Percentiles rank a stretch among this genome's conserved stretches.
Evolutionary conservation across 1,140 invertebrate genomes (phyloP).

Genomic region (Bombyx mandarina): DNA sequence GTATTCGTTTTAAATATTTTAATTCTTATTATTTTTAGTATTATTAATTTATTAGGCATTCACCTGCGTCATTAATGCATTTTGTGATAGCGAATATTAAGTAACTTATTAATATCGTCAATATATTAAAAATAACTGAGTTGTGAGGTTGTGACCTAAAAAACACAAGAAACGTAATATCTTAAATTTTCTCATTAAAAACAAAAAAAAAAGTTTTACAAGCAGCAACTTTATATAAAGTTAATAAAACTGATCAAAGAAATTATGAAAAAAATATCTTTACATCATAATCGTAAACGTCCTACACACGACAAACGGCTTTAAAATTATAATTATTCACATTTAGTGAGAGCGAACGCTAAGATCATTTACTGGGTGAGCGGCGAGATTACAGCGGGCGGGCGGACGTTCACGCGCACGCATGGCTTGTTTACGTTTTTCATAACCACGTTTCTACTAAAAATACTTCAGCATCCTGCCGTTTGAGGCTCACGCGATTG

Average conservation of each 20-base stretch:
- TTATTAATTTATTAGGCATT: too few relatives aligned
- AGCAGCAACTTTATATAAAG: conserved; percentile 4
- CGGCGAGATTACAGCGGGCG: conserved; percentile 23
- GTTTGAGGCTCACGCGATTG: conserved; percentile 63
- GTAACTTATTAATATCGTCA: too few relatives aligned
- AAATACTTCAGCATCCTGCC: conserved; percentile 67
- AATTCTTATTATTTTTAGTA: too few relatives aligned
- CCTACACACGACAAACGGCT: conserved; percentile 19
- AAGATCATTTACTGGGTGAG: conserved; percentile 10
- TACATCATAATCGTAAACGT: conserved; percentile 15
- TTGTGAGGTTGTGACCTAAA: too few relatives aligned
- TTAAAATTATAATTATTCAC: conserved; percentile 24
- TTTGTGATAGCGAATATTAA: too few relatives aligned
- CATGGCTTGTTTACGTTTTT: conserved; percentile 62
- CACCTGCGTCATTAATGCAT: too few relatives aligned
- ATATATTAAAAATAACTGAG: too few relatives aligned
- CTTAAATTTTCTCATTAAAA: too few relatives aligned
- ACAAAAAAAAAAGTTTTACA: too few relatives aligned
- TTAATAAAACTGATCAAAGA: conserved; percentile 11
- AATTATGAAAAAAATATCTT: conserved; percentile 9
- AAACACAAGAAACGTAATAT: too few relatives aligned
- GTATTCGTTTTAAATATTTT: too few relatives aligned
- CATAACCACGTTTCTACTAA: conserved; percentile 62
- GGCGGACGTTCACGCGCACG: conserved; percentile 34
- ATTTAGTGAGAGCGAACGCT: conserved; percentile 12